Conservation (phyloP, 2,797 vertebrate genomes). For the Lacerta viridis region DNA sequence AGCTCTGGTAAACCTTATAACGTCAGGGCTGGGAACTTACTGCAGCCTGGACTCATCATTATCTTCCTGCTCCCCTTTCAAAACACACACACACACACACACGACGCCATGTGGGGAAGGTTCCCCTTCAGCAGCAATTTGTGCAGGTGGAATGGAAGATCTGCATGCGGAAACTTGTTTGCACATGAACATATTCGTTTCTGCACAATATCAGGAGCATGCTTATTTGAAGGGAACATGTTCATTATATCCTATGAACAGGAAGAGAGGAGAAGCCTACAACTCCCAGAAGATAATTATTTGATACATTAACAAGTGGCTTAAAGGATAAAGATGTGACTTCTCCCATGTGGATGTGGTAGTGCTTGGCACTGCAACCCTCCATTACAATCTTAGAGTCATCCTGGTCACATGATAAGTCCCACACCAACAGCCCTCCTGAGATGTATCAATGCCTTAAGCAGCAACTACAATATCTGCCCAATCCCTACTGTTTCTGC, state of each 20-base stretch:
- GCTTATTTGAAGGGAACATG: neutral
- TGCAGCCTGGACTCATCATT: neutral
- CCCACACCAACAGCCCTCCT: neutral
- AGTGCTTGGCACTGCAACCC: neutral
- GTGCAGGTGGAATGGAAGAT: neutral
- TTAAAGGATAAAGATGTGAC: neutral
- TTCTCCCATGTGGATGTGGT: neutral
- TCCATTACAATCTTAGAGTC: neutral
- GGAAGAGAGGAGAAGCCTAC: neutral
- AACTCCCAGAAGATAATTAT: neutral
- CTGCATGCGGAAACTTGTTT: neutral
- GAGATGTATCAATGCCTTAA: neutral
- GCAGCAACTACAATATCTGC: neutral
- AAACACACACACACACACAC: neutral
- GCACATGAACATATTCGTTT: neutral
- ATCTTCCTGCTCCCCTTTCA: neutral
- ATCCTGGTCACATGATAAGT: neutral
- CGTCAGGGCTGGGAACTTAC: neutral
- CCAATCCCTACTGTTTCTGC: neutral
- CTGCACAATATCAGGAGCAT: neutral
- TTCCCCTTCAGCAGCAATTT: neutral
- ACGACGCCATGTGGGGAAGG: neutral
- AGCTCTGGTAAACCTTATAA: conserved; percentile 3
- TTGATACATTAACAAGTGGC: neutral
- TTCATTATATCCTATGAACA: neutral